Evolutionary conservation across 2,113 vertebrate species (phyloP).

Genomic region (Maccullochella peelii): DNA sequence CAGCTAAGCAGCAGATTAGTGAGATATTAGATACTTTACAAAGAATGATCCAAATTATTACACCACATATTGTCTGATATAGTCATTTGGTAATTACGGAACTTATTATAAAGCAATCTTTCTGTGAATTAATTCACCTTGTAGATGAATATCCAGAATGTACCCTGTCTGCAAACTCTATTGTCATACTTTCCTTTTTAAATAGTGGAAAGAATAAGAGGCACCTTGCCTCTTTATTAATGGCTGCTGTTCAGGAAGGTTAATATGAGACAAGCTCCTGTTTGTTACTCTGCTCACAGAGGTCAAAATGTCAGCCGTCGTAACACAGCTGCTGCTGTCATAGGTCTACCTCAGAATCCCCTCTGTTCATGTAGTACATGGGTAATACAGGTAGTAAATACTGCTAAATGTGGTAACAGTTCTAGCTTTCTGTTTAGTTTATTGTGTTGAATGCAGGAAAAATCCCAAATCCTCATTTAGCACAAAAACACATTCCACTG

Average conservation of each 20-base stretch:
- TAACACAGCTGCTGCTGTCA: conserved; percentile 33
- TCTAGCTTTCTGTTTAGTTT: not conserved
- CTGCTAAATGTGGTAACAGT: not conserved
- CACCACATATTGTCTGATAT: conserved; percentile 30
- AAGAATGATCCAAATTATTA: conserved; percentile 55
- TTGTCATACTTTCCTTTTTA: not conserved
- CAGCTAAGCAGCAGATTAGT: conserved; percentile 70
- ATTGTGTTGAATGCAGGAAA: not conserved
- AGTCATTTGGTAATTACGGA: conserved; percentile 51
- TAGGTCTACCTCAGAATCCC: conserved; percentile 8
- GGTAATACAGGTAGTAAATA: not conserved
- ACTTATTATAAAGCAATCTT: conserved; percentile 28
- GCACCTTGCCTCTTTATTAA: conserved; percentile 42
- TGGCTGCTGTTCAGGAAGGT: conserved; percentile 32
- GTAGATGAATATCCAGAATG: conserved; percentile 22
- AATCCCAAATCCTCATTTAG: not conserved
- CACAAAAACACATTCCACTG: not conserved
- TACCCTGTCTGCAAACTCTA: not conserved
- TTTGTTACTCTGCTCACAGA: conserved; percentile 31
- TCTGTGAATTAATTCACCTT: conserved; percentile 43
- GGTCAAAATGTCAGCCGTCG: conserved; percentile 34
- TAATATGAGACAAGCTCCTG: conserved; percentile 43
- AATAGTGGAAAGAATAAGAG: conserved; percentile 2
- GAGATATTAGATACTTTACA: conserved; percentile 62
- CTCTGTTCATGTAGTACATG: not conserved